Base-by-base conservation (phyloP, 2,888 invertebrate genomes). In the Linyphia triangularis region DNA sequence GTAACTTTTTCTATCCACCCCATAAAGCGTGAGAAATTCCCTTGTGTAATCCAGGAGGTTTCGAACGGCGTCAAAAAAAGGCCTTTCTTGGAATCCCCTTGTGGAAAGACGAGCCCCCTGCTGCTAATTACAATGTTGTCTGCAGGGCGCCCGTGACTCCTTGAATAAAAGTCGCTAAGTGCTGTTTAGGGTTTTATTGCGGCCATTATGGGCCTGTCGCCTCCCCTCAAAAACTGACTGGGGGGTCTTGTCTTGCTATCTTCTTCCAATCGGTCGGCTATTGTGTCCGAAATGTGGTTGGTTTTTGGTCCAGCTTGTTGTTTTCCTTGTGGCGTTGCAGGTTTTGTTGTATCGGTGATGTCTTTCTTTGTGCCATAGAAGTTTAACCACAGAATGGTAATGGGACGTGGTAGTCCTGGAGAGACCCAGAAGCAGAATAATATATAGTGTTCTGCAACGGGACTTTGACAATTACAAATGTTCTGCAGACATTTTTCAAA, bases 171-270 rank as follows among this genome's bases (percentile, higher is more conserved):
- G 57, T 73, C 72, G 57, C 57, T 75, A 61, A 61, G 61, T 59
- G 28, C 61, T n/a, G 37, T 24, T 61, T n/a, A 61, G 75, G 37
- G 61, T 75, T 75, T 75, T 75, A 75, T 75, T 61, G 61, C 61
- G 1, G 33, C 33, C 33, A 33, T 33, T 33, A 33, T 33, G 33
- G 13, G 13, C 16, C n/a, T 51, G 22, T 33, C 30, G 28, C 70
- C 70, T 43, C 43, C 43, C 24, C 26, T 63, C 43, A 19, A 10
- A 37, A 24, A 22, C 75, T 10, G 5, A 3, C 28, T 75, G 61
- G 75, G 75, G 59, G 75, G 61, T 37, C 57, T 51, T 67, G 37
- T 67, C 37, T 19, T 26, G 26, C 7, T 2, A 2, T 61, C 24
- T 24, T 19, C 19, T n/a, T 30, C 33, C 37, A 51, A 51, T 10